Evolutionary conservation across 1,140 invertebrate genomes (phyloP).

Genomic region (Oppia nitens): DNA sequence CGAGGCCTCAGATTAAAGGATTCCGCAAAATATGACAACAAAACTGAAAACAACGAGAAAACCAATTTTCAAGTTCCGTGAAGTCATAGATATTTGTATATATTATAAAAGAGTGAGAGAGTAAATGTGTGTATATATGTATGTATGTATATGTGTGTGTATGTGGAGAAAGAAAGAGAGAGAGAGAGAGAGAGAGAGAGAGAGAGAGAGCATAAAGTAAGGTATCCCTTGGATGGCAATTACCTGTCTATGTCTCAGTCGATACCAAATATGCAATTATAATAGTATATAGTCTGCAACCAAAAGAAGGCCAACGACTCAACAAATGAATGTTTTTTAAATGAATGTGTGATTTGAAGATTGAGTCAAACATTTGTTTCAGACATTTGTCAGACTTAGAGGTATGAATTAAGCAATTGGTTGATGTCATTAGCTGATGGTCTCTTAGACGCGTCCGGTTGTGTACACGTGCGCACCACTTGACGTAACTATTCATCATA

Average conservation of each 20-base stretch:
- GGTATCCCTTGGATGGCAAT: neutral
- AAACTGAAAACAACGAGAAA: neutral
- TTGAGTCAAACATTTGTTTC: no score
- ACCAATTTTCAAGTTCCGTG: no score
- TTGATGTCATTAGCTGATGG: neutral
- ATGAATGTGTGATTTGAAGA: no score
- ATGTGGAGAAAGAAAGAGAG: neutral
- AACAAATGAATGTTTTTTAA: no score
- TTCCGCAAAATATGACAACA: neutral
- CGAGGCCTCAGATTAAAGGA: neutral
- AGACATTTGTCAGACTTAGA: no score
- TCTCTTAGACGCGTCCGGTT: neutral
- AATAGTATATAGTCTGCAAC: neutral
- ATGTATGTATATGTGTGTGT: neutral
- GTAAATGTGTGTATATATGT: no score
- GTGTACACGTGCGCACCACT: slow-evolving; percentile 5
- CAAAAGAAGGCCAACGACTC: neutral
- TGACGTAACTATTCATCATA: slow-evolving; percentile 12
- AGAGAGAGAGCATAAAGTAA: neutral
- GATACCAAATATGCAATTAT: neutral
- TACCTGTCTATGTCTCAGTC: neutral
- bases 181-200: no score
- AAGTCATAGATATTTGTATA: neutral
- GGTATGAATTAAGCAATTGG: neutral
- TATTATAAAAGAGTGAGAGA: neutral